Evolutionary conservation across 2,113 vertebrate genomes (phyloP).

Genomic region (Felis chaus): DNA sequence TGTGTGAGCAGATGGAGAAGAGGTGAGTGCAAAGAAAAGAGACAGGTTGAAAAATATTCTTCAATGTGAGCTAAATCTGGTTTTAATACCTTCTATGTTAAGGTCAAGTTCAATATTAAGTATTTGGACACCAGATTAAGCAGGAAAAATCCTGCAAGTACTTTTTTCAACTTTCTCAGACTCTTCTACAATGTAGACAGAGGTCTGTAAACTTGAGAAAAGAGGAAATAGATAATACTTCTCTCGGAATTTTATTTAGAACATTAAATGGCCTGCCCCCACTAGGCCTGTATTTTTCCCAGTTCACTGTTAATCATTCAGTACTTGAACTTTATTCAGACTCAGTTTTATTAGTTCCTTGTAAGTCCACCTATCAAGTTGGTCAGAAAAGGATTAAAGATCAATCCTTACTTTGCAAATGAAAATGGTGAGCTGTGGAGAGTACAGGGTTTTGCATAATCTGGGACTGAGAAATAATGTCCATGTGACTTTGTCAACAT

Average conservation of each 20-base stretch:
- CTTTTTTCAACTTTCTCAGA: not conserved
- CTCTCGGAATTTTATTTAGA: not conserved
- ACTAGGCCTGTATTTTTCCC: not conserved
- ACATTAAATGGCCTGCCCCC: not conserved
- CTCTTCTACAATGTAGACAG: not conserved
- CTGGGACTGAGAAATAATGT: not conserved
- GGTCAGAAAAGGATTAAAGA: not conserved
- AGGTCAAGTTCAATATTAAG: slow-evolving; percentile 4
- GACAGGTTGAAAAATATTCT: not conserved
- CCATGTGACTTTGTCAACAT: not conserved
- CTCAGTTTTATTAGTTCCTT: not conserved
- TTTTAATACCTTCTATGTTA: not conserved
- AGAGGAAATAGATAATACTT: not conserved
- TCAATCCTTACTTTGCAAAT: not conserved
- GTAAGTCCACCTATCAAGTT: not conserved
- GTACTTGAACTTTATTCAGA: not conserved
- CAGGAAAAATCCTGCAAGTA: not conserved
- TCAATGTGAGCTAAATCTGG: not conserved
- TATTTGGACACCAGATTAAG: not conserved
- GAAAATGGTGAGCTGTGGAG: not conserved
- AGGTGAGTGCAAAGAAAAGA: not conserved
- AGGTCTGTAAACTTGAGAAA: not conserved
- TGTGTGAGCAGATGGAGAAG: not conserved
- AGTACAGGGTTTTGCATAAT: not conserved
- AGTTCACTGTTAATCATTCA: not conserved